phyloP scores from a whole-genome alignment of 2,888 invertebrate genomes.

The Cataglyphis albicans region DNA sequence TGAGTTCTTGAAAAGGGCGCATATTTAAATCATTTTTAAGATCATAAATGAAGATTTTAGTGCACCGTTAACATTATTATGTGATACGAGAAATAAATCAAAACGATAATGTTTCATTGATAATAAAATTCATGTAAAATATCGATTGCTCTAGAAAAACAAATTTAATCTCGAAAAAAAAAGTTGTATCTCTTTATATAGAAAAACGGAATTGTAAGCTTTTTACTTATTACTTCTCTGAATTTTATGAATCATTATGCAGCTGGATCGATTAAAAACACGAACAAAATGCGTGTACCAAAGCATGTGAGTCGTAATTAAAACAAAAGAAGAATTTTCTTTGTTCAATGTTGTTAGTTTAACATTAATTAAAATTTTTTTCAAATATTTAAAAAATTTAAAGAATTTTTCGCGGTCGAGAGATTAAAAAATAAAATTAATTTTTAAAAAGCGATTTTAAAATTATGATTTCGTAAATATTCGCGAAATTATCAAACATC shows the following conservation, averaged over 20 bases:
- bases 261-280: constrained; percentile 29
- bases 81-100: not conserved
- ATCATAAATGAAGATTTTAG: not conserved
- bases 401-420: not conserved
- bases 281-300: constrained; percentile 23
- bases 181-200: not conserved
- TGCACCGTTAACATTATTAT: not conserved
- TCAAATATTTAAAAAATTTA: not conserved
- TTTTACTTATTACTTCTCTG: constrained; percentile 6
- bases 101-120: constrained; percentile 6
- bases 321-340: not conserved
- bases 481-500: not conserved
- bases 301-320: not conserved
- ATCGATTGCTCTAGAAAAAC: constrained; percentile 18
- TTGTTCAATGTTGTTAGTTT: not conserved
- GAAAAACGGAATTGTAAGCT: not conserved
- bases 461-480: not conserved
- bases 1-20: not conserved
- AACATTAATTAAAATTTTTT: not conserved
- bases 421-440: not conserved
- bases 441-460: not conserved
- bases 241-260: constrained; percentile 37
- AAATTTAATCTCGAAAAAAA: not conserved
- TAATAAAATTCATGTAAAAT: constrained; percentile 9
- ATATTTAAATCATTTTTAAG: not conserved